These are phyloP conservation scores for Drosophila meridiana DNA, from an alignment of 2,888 invertebrate species.

Conservation along the genomic window DNA sequence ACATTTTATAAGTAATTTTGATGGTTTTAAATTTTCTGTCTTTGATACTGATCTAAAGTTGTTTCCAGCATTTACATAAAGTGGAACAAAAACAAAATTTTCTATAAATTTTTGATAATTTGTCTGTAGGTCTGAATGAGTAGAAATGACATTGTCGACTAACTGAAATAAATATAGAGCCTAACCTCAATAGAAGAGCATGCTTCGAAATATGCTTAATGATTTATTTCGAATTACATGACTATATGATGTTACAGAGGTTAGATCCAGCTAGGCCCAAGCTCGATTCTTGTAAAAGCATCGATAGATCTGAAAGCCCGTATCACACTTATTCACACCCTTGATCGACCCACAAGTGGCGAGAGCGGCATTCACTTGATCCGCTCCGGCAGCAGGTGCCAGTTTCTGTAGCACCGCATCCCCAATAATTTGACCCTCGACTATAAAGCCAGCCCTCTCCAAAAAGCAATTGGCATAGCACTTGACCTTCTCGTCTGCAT, in stretches of 20 bases:
- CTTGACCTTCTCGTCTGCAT: constrained; percentile 59
- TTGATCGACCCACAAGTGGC: constrained; percentile 49
- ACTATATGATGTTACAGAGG: not conserved
- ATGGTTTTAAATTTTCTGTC: not conserved
- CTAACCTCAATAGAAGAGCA: not conserved
- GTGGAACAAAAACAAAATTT: not conserved
- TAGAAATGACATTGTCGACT: not conserved
- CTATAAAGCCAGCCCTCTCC: constrained; percentile 68
- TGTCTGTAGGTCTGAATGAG: not conserved
- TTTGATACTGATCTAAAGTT: not conserved
- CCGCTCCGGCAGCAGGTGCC: constrained; percentile 44
- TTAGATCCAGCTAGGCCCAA: not conserved
- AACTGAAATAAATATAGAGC: not conserved
- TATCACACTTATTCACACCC: constrained; percentile 67
- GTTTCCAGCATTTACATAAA: not conserved
- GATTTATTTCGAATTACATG: constrained; percentile 22
- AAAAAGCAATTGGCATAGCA: constrained; percentile 80
- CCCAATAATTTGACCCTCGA: constrained; percentile 63
- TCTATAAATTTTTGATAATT: not conserved
- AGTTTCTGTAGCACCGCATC: constrained; percentile 48
- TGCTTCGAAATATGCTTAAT: not conserved
- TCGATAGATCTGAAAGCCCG: constrained; percentile 49
- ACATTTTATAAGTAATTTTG: constrained; percentile 23
- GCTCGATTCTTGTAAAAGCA: constrained; percentile 56
- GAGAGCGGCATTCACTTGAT: constrained; percentile 34